These are phyloP conservation scores for Saccopteryx bilineata DNA, from an alignment of 2,113 vertebrate species.

Conservation along the genomic window DNA sequence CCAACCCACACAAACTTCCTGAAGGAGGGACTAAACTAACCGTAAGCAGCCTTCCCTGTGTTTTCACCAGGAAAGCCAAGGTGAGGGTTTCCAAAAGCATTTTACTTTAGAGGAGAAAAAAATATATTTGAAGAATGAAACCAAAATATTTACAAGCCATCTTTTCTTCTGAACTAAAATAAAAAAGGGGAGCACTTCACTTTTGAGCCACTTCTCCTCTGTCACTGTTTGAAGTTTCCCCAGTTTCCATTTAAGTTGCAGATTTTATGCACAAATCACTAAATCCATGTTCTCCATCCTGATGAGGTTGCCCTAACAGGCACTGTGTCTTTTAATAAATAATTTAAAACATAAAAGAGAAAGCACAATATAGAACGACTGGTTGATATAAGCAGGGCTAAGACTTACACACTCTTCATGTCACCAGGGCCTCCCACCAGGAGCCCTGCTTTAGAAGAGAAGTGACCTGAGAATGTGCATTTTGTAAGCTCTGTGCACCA, in stretches of 20 bases:
- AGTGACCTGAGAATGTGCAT: conserved; percentile 23
- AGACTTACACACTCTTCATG: conserved; percentile 64
- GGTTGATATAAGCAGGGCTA: conserved; percentile 76
- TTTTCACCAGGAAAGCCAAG: not conserved
- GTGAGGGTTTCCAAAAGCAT: not conserved
- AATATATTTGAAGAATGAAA: conserved; percentile 68
- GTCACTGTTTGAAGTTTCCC: conserved; percentile 48
- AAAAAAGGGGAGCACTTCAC: conserved; percentile 40
- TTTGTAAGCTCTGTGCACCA: conserved; percentile 14
- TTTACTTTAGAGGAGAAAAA: not conserved
- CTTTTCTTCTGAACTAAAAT: conserved; percentile 56
- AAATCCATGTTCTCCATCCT: conserved; percentile 72
- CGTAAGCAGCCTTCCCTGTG: not conserved
- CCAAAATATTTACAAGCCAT: conserved; percentile 69
- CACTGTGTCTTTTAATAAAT: conserved; percentile 77
- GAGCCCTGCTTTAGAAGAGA: conserved; percentile 49
- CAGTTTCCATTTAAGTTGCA: conserved; percentile 63
- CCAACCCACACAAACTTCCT: not conserved
- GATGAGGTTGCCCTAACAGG: conserved; percentile 71
- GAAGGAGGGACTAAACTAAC: not conserved
- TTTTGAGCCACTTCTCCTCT: not conserved
- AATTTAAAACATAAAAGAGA: conserved; percentile 74
- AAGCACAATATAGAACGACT: not conserved
- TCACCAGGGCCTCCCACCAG: conserved; percentile 39
- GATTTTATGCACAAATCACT: conserved; percentile 52